Base-by-base conservation (phyloP, 2,113 vertebrate species). In the Heterocephalus glaber region DNA sequence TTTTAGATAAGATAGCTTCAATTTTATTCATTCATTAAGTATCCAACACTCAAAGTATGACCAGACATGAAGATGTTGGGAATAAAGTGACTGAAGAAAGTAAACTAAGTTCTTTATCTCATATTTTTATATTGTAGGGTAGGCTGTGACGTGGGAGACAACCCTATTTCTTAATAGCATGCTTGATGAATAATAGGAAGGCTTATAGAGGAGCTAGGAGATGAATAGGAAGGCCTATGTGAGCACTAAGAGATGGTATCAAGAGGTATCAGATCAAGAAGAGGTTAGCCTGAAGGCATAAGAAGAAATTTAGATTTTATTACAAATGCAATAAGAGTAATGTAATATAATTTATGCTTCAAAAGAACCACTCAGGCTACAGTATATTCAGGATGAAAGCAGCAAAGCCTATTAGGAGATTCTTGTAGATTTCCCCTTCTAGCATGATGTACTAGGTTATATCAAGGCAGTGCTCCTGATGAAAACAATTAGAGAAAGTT, bases 371-470 rank as follows among this genome's bases (percentile, higher is more conserved):
- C 20, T 10, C 38, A 58, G 16, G 44, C 72, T 92, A 70, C 0
- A 35, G 6, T 26, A 9, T 54, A 41, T 77, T 22, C 80, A 90
- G 33, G 83, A n/a, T n/a, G 20, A 44, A 92, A 95, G 16, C 41
- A 84, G 49, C 41, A 80, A 95, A 87, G 20, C 2, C 41, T 84
- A 2, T 72, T 58, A 60, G 66, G 54, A 89, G 58, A 86, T 77
- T 74, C 80, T n/a, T 26, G 30, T 87, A 61, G 68, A 28, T 90
- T 96, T 95, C 58, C 17, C 58, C 38, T 80, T 96, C 33, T 94
- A 49, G 33, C 35, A 22, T 56, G n/a, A n/a, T 54, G 14, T 22
- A 65, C 1, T 68, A 79, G 26, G 13, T 52, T 89, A 58, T 68
- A 17, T n/a, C 16, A 77, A 89, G 52, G 22, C 10, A 47, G 47